Base-by-base conservation (phyloP, 2,113 vertebrate genomes). In the Cricetomys ansorgei region DNA sequence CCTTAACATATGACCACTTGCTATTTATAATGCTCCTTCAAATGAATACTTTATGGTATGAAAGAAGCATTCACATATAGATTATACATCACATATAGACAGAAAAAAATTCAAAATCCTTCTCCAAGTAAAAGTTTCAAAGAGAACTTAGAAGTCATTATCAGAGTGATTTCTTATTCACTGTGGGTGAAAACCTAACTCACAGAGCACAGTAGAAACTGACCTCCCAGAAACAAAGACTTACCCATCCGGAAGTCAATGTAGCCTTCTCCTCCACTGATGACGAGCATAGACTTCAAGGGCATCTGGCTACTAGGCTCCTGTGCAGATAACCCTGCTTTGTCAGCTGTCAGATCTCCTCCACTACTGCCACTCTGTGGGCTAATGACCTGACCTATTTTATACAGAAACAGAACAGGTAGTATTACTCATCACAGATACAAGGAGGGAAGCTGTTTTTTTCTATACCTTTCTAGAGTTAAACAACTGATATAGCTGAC, bases 201-300 rank as follows among this genome's bases (percentile, higher is more conserved):
- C 53, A 37, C 23, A 84, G 76, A 55, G 43, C 45, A 59, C 27
- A 76, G 40, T 23, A 73, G 77, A 70, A 79, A 11, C 2, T 0
- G 57, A 86, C 64, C 9, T 29, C 67, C 45, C n/a, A 73, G 88
- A 53, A 76, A 12, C 76, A 9, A 75, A 1, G 87, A 87, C 99
- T 98, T 98, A 99, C 99, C 99, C 99, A 99, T 99, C 65, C 99
- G 99, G 98, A 99, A 99, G 98, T 99, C 99, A 31, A 99, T 99
- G 98, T 99, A 99, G n/a, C 99, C 99, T 97, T 99, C 99, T 87
- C 99, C 99, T 97, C 99, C 99, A 0, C 99, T 99, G 99, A 99
- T 99, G 97, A 99, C 99, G 98, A 99, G 97, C 98, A 99, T 98
- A 0, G 99, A 99, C 97, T 99, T 99, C 96, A 97, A 97, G 91